Base-by-base conservation (phyloP, 2,113 vertebrate genomes). In the Percopsis transmontana region DNA sequence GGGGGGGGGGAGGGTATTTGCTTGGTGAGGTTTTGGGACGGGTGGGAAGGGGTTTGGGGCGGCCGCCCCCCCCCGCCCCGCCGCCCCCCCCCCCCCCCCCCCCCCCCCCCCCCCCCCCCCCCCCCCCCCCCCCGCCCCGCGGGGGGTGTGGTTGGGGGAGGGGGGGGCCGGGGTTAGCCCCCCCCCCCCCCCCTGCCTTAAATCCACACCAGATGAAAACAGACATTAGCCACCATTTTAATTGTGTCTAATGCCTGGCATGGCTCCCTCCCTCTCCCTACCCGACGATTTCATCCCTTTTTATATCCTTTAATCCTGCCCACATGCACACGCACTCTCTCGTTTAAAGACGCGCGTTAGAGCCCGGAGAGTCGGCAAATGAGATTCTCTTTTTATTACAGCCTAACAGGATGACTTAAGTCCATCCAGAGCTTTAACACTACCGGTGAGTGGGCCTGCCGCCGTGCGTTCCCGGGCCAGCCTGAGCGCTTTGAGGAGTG, bases 161-260 rank as follows among this genome's bases (percentile, higher is more conserved):
- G 40, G 40, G 40, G 12, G 40, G 40, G 12, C 40, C 12, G 40
- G 40, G 40, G 40, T 5, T 7, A 7, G 5, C 12, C 5, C 12
- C 12, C 5, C 5, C 42, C 15, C 12, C 2, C 41, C 48, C 57
- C 14, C 11, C 41, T 62, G 68, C 66, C 68, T 80, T 80, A 57
- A 75, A 76, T 74, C 79, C 44, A 79, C 50, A 69, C 62, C 47
- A 72, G 79, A 74, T 71, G 63, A 74, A 84, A 84, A 79, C 58
- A 74, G 62, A 70, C 66, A 56, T 72, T 62, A 77, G 71, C 69
- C 76, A 72, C 73, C 79, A 75, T 86, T 70, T 82, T 83, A 86
- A 86, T 82, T 86, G 83, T 71, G 70, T 76, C 75, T 81, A 85
- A 85, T 69, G 71, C 72, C 57, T 85, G 72, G 72, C 72, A 62